Evolutionary conservation across 2,113 vertebrate species (phyloP), one percentile per base, ranked within the genome.

Genomic region (Etheostoma spectabile): DNA sequence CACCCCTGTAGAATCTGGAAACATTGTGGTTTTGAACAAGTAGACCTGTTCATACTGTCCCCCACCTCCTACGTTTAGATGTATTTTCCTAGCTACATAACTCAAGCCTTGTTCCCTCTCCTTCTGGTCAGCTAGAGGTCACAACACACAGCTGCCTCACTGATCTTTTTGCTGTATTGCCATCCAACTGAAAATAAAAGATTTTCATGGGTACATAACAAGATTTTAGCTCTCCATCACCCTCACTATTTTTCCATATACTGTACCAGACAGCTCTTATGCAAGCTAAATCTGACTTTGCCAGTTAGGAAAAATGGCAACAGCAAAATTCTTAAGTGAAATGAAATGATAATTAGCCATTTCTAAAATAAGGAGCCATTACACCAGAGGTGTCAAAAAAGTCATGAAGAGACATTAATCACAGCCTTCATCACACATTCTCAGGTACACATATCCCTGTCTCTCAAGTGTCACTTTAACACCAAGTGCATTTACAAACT

Each of bases 341-440:
- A 96, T 96, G 93, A 97, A 95, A 96, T 95, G 95, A 97, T 97
- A 97, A 97, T 98, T 96, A 96, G 94, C 79, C 80, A 94, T 96
- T 97, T 96, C 94, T 96, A 95, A 96, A 95, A 91, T 91, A 92
- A 87, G 92, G 93, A 95, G 94, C 95, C 90, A 92, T 97, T 96
- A 95, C 92, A 82, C 89, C 56, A 72, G 77, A 95, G 94, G 93
- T 96, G 96, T 96, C 96, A 96, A 94, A 96, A 97, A 96, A 96
- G 94, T 96, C 96, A 97, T 92, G 95, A 94, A 88, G 91, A 94
- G 79, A 90, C 95, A 97, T 98, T 96, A 97, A 98, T 98, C 96
- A 97, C 92, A 85, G 93, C 86, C 93, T 91, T 95, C 94, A 94
- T 86, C 74, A 64, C 83, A 85, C 83, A 12, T 74, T 86, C 80